Percentiles rank a stretch among this genome's conserved stretches.
These are phyloP conservation scores for Eretmocerus hayati DNA, from an alignment of 2,888 invertebrate genomes.

Conservation along the genomic window DNA sequence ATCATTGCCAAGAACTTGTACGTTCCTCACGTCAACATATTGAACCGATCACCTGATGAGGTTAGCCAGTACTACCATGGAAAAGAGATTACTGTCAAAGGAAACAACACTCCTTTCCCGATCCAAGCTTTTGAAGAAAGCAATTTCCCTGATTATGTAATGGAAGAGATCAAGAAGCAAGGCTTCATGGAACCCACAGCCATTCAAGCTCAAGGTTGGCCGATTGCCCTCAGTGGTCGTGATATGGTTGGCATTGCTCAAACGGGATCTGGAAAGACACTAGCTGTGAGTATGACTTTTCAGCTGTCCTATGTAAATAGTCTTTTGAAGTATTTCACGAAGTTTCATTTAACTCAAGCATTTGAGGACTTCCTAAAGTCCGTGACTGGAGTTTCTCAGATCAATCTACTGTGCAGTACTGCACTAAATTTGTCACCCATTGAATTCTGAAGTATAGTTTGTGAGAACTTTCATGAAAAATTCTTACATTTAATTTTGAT, in stretches of 20 bases:
- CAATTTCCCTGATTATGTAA: conserved; percentile 79
- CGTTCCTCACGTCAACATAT: conserved; percentile 68
- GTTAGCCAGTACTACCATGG: conserved; percentile 67
- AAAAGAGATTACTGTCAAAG: conserved; percentile 85
- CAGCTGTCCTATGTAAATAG: too few species aligned
- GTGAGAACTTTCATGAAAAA: background rate
- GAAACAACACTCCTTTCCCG: conserved; percentile 80
- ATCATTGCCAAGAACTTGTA: conserved; percentile 91
- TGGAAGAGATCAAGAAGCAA: conserved; percentile 71
- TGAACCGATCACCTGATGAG: conserved; percentile 63
- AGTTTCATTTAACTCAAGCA: too few species aligned
- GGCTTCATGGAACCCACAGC: conserved; percentile 83
- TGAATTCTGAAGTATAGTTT: background rate
- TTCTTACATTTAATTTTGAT: too few species aligned
- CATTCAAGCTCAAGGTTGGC: conserved; percentile 95
- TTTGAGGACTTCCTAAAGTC: too few species aligned
- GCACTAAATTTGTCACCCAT: too few species aligned
- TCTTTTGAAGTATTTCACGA: too few species aligned
- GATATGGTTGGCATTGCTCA: conserved; percentile 93
- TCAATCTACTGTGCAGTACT: too few species aligned
- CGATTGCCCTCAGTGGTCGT: conserved; percentile 84
- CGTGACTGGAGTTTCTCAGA: too few species aligned
- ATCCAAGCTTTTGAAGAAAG: conserved; percentile 86
- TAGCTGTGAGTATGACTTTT: conserved; percentile 53
- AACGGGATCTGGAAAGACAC: conserved; percentile 86